Evolutionary conservation across 1,140 invertebrate genomes (phyloP).

Genomic region (Drosophila tsacasi): DNA sequence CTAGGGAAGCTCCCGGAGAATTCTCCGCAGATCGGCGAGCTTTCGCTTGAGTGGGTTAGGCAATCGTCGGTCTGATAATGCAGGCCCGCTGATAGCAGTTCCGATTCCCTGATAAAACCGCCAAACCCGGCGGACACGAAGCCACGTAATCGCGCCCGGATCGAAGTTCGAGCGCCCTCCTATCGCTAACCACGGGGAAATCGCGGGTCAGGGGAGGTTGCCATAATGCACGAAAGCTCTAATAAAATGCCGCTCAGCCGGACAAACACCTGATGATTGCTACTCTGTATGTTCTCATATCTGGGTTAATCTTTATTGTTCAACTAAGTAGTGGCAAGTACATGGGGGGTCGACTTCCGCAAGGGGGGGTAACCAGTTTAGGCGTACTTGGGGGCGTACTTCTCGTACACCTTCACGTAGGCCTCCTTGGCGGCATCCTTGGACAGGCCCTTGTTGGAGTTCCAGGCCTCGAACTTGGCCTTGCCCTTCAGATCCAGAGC

Average conservation of each 20-base stretch:
- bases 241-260: constrained; percentile 40
- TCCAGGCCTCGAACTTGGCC: constrained; percentile 98
- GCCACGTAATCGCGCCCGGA: constrained; percentile 43
- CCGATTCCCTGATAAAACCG: constrained; percentile 29
- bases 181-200: constrained; percentile 8
- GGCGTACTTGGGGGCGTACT: constrained; percentile 86
- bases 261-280: constrained; percentile 33
- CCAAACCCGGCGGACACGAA: neutral
- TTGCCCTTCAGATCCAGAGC: constrained; percentile 97
- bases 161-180: constrained; percentile 44
- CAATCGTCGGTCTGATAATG: constrained; percentile 40
- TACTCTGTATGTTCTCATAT: constrained; percentile 26
- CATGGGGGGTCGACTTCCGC: constrained; percentile 24
- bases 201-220: constrained; percentile 1
- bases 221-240: constrained; percentile 32
- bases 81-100: constrained; percentile 28
- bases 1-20: constrained; percentile 10
- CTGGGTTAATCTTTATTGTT: constrained; percentile 44
- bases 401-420: constrained; percentile 92
- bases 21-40: constrained; percentile 40
- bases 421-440: constrained; percentile 93
- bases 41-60: constrained; percentile 41
- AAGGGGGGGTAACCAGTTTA: constrained; percentile 19
- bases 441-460: constrained; percentile 90
- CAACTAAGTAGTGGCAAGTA: constrained; percentile 23